Evolutionary conservation across 2,888 invertebrate species (phyloP).

Genomic region (Ephialtes manifestator): DNA sequence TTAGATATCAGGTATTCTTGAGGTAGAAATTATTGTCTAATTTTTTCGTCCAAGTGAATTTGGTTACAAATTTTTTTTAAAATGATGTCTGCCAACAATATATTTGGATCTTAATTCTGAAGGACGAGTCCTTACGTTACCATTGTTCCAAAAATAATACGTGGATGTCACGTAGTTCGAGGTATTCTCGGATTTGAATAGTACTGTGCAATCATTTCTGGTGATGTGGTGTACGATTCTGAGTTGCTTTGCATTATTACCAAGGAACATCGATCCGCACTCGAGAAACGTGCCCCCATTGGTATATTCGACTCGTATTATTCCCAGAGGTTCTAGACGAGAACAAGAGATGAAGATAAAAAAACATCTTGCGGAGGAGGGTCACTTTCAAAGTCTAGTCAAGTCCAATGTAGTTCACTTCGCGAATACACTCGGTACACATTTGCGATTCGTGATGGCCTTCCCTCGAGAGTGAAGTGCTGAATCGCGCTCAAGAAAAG

Average conservation of each 20-base stretch:
- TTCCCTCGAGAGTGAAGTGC: not conserved
- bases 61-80: too few relatives aligned
- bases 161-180: not conserved
- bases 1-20: too few relatives aligned
- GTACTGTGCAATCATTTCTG: not conserved
- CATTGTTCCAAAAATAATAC: not conserved
- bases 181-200: not conserved
- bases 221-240: not conserved
- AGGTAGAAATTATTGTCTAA: too few relatives aligned
- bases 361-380: conserved; percentile 8
- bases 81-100: too few relatives aligned
- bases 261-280: conserved; percentile 3
- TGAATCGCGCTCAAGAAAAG: conserved; percentile 6
- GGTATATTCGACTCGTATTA: conserved; percentile 27
- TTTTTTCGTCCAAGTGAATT: too few relatives aligned
- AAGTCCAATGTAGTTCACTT: conserved; percentile 14
- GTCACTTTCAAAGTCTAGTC: conserved; percentile 27
- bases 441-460: conserved; percentile 28
- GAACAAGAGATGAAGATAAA: conserved; percentile 16
- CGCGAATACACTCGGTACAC: conserved; percentile 24
- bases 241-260: conserved; percentile 21
- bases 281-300: not conserved
- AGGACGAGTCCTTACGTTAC: not conserved
- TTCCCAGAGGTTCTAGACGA: conserved; percentile 11
- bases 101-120: not conserved